Evolutionary conservation across 2,113 vertebrate species (phyloP), one percentile per base, ranked within the genome.

Genomic region (Halcyon senegalensis): DNA sequence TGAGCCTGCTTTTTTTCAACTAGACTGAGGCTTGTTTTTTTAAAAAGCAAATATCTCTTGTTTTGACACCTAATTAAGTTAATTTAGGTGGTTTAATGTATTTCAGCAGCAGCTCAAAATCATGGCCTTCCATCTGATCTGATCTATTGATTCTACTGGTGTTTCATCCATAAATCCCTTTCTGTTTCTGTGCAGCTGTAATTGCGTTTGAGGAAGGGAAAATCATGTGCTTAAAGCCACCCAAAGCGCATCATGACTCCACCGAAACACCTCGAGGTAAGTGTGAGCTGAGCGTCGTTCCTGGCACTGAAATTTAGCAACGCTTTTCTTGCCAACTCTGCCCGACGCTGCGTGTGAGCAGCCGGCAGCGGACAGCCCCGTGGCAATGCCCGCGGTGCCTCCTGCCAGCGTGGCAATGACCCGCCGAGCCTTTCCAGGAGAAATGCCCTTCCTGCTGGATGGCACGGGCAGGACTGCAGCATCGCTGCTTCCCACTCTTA

Each of bases 21-120:
- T 3, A 41, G 28, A 23, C 43, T 10, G 56, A 53, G 11, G 4
- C 23, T 37, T 11, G 13, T 8, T 28, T 78, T 59, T 53, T n/a
- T 8, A 14, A 17, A 51, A 72, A 11, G 35, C 63, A 86, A 78
- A 33, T 55, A 14, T 35, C 66, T 78, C 39, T 43, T 66, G 55
- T 81, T 94, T 84, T 88, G 79, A 89, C 80, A 77, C 11, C 21
- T 90, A 80, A 84, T 80, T 95, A 93, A 92, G 80, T 77, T 81
- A 88, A 89, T 95, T 89, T 92, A 80, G 83, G 60, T 50, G 79
- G 50, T 44, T 92, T 94, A 90, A 92, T 55, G 39, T n/a, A 67
- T 73, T 48, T 90, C 84, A 79, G 70, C 74, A 82, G 87, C 91
- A 60, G 89, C 87, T 89, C 76, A 79, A 79, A 72, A 72, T 64